These are phyloP conservation scores for Rousettus leschenaultii DNA, from an alignment of 2,113 vertebrate species.

Conservation along the genomic window DNA sequence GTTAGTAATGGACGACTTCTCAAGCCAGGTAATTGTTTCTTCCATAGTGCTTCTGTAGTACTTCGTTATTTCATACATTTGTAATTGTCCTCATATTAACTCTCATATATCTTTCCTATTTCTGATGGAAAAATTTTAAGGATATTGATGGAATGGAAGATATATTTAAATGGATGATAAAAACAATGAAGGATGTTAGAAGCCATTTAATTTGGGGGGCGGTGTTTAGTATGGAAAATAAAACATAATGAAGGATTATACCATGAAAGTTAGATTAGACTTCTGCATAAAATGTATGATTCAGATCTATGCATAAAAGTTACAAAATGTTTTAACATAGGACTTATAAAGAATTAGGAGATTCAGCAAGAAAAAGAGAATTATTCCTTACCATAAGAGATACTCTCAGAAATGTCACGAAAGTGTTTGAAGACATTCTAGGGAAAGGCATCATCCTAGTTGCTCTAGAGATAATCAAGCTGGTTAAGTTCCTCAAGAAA, in stretches of 20 bases:
- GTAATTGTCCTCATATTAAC: neutral
- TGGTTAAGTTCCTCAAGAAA: constrained; percentile 12
- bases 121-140: constrained; percentile 6
- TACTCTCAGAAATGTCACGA: constrained; percentile 7
- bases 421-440: neutral
- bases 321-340: neutral
- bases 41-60: neutral
- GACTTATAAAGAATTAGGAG: neutral
- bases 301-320: neutral
- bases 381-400: neutral
- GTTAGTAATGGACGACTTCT: neutral
- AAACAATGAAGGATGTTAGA: neutral
- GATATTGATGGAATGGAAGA: neutral
- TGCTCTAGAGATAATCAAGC: constrained; percentile 1
- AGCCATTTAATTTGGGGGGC: neutral
- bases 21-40: neutral
- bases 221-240: neutral
- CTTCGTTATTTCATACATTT: neutral
- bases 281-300: neutral
- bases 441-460: neutral
- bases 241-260: constrained; percentile 4
- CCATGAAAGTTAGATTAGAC: neutral
- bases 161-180: neutral
- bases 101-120: neutral
- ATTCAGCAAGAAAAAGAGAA: constrained; percentile 1